phyloP scores from a whole-genome alignment of 2,888 invertebrate species.

The Anoncus sp. region DNA sequence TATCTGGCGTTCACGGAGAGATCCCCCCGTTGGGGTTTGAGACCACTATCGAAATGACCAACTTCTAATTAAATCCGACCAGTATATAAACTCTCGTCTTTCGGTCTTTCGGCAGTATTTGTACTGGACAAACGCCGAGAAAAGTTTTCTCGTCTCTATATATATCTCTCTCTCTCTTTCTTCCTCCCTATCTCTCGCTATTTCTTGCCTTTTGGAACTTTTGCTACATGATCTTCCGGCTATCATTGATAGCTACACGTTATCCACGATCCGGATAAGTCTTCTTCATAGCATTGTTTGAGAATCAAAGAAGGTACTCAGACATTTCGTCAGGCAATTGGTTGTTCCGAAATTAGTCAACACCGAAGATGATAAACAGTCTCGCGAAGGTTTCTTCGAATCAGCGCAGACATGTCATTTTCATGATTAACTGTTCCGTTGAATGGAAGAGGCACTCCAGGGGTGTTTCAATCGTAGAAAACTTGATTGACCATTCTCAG shows the following conservation, averaged over 20 bases:
- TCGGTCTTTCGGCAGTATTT: constrained; percentile 30
- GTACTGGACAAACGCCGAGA: constrained; percentile 45
- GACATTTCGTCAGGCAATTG: not conserved
- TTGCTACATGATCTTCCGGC: not conserved
- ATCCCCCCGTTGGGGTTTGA: not conserved
- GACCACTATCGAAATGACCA: constrained; percentile 43
- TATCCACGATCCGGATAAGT: not conserved
- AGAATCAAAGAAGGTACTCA: not conserved
- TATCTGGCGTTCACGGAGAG: not conserved
- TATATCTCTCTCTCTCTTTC: not conserved
- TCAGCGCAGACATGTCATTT: too few species aligned
- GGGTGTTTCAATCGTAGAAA: too few species aligned
- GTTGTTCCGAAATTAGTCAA: not conserved
- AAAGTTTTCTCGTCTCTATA: constrained; percentile 31
- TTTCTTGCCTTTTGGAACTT: constrained; percentile 30
- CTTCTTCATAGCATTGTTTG: not conserved
- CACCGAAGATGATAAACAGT: not conserved
- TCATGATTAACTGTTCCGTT: too few species aligned
- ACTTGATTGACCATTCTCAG: too few species aligned
- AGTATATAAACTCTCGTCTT: constrained; percentile 15
- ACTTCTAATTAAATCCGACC: constrained; percentile 56
- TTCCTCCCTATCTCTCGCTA: not conserved
- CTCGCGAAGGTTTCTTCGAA: too few species aligned
- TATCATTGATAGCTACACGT: not conserved
- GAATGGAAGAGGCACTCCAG: too few species aligned